Evolutionary conservation across 2,888 invertebrate genomes (phyloP).

Genomic region (Eledone cirrhosa): DNA sequence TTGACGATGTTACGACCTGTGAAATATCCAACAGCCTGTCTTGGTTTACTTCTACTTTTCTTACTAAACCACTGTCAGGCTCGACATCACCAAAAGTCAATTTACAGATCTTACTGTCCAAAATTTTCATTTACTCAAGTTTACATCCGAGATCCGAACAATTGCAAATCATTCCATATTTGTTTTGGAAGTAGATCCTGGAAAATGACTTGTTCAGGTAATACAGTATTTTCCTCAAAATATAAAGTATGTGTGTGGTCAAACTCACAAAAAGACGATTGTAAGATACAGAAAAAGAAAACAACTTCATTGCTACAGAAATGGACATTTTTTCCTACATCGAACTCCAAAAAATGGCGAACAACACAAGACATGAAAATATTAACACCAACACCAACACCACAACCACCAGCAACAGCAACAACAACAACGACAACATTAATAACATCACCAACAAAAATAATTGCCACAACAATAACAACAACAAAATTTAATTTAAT

Average conservation of each 20-base stretch:
- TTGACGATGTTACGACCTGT: too few relatives aligned
- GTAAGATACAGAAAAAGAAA: not conserved
- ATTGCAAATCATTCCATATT: conserved; percentile 3
- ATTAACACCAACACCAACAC: too few relatives aligned
- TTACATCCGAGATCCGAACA: not conserved
- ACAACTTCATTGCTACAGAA: too few relatives aligned
- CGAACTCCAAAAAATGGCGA: too few relatives aligned
- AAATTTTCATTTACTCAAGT: not conserved
- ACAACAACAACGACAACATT: too few relatives aligned
- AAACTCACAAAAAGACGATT: conserved; percentile 38
- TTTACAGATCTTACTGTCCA: not conserved
- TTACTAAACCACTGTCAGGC: too few relatives aligned
- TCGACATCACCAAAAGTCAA: too few relatives aligned
- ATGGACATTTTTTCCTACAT: too few relatives aligned
- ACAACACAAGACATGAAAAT: too few relatives aligned
- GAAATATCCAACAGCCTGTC: too few relatives aligned
- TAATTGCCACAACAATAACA: not conserved
- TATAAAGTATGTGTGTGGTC: conserved; percentile 43
- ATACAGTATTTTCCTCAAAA: conserved; percentile 39
- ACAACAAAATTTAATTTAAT: not conserved
- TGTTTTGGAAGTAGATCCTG: conserved; percentile 19
- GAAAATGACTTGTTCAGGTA: conserved; percentile 11
- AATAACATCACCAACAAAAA: not conserved
- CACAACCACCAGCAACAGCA: too few relatives aligned
- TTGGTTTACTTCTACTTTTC: too few relatives aligned